Base-by-base conservation (phyloP, 2,888 invertebrate species). In the Tillus elongatus region DNA sequence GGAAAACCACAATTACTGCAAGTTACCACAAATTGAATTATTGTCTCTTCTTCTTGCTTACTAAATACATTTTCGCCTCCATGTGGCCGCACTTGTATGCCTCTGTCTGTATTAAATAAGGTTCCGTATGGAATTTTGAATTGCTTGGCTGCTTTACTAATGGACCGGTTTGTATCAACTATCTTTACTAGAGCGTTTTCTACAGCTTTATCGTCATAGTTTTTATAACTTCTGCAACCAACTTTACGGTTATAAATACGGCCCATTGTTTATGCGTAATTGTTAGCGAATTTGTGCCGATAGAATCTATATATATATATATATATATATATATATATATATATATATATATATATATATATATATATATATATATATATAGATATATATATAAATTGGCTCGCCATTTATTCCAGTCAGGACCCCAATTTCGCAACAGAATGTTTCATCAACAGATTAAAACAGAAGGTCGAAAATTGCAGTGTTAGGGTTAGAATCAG, bases 1-100 rank as follows among this genome's bases (percentile, higher is more conserved):
- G n/a, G n/a, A 36, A 35, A 2, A 9, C 13, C 39, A n/a, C 39
- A 44, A 35, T 44, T 35, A 37, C 44, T 37, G 35, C 44, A 44
- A 15, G 41, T 44, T 30, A 44, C 37, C 37, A 36, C 26, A 15
- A 9, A 33, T 2, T 16, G 13, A 15, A 35, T 36, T 36, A 36
- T 36, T 2, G 29, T 16, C 9, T 33, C 32, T 36, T 38, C 30
- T 29, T 34, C 34, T 39, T 35, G 35, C 30, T 19, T 12, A 13
- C 6, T 15, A 15, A 34, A 35, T 15, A 34, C 11, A 29, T 33
- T 3, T 15, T 41, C 30, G n/a, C 38, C 34, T 36, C 40, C 32
- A 31, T 32, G 40, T 28, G 13, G n/a, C n/a, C 11, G 24, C 28
- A 27, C 36, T 14, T 40, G 40, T 27, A 34, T 11, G 27, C 34